Base-by-base conservation (phyloP, 2,797 vertebrate species). In the Chaenodraco wilsoni region DNA sequence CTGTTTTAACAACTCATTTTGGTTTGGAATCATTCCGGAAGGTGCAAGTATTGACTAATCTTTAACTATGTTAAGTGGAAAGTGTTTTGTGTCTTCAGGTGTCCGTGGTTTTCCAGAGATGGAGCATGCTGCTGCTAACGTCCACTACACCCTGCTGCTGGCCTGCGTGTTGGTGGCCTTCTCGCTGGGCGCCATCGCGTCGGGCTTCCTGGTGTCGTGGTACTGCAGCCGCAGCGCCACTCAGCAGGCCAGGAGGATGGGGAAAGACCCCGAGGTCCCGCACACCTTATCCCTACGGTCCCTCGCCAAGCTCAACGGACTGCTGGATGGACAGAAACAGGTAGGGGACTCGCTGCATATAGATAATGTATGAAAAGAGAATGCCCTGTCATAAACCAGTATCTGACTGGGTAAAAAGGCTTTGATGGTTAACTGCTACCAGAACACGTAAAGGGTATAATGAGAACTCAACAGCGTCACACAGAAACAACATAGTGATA, bases 161-260 rank as follows among this genome's bases (percentile, higher is more conserved):
- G 94, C 93, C 66, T 96, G 95, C 5, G 93, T 96, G 62, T 88
- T 96, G 5, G 93, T 96, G 21, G 96, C 96, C 2, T 97, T 97
- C 76, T 83, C 91, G 16, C 79, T 97, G 71, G 96, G 96, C 0
- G 95, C 95, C 55, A 90, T 95, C 3, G 74, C 95, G 48, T 96
- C 96, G 0, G 96, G 93, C 3, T 88, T 97, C 51, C 83, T 96
- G 69, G 95, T 96, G 78, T 96, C 95, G 45, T 96, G 96, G 45
- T 96, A 94, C 79, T 97, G 96, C 75, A 87, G 91, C 78, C 93
- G 89, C 19, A 87, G 91, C 9, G 75, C 79, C 9, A 76, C 81
- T 4, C 84, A 76, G 19, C 82, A 69, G 3, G 84, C 84, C 0
- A 23, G 71, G 57, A 59, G 57, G 27, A 78, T 85, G 3, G 86